phyloP scores from a whole-genome alignment of 1,140 invertebrate genomes.

The Lordiphosa clarofinis region DNA sequence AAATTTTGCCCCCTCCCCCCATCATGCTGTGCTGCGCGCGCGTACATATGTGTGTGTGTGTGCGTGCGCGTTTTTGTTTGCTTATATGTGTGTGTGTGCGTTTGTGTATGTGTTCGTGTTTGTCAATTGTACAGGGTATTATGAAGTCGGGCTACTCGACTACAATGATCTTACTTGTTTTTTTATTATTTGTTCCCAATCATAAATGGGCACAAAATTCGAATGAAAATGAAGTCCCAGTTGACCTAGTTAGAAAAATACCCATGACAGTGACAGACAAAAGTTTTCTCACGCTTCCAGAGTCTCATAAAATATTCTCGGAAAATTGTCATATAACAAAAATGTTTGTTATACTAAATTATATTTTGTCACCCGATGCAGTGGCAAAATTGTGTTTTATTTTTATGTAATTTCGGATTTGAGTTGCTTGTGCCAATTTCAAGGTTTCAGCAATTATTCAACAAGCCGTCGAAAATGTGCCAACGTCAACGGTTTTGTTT shows the following conservation, averaged over 20 bases:
- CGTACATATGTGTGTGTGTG: too few species aligned
- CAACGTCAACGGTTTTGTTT: slow-evolving; percentile 48
- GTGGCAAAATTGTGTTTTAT: slow-evolving; percentile 10
- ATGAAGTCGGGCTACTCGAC: too few species aligned
- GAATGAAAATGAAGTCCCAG: slow-evolving; percentile 22
- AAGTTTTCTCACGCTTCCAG: slow-evolving; percentile 35
- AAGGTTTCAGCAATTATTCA: slow-evolving; percentile 51
- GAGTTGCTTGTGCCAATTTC: slow-evolving; percentile 31
- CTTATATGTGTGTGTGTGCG: too few species aligned
- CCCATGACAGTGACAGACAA: neutral
- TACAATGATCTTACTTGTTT: too few species aligned
- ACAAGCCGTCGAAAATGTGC: slow-evolving; percentile 32
- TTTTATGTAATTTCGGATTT: slow-evolving; percentile 25
- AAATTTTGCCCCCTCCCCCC: too few species aligned
- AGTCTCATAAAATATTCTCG: slow-evolving; percentile 16
- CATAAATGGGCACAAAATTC: slow-evolving; percentile 15
- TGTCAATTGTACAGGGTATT: too few species aligned
- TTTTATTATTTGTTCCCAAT: neutral
- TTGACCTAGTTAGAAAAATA: slow-evolving; percentile 25
- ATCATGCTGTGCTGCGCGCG: too few species aligned
- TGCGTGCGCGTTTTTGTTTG: too few species aligned
- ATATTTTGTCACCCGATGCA: slow-evolving; percentile 6
- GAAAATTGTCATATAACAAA: slow-evolving; percentile 28
- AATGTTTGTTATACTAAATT: slow-evolving; percentile 10
- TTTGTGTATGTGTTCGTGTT: too few species aligned